These are phyloP conservation scores for Cheilosia pagana DNA, from an alignment of 2,888 invertebrate species.

Conservation along the genomic window DNA sequence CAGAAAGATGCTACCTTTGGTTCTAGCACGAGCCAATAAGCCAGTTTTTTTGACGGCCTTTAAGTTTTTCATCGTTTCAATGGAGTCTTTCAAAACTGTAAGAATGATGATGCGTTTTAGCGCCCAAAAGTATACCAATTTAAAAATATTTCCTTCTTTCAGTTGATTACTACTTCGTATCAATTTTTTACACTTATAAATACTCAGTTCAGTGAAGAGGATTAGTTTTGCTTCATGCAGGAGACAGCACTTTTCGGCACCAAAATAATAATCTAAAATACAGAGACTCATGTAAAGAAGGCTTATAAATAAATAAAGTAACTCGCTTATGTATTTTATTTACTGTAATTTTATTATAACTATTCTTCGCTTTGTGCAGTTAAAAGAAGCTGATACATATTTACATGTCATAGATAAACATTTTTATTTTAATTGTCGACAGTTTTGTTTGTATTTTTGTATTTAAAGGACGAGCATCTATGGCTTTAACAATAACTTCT, in stretches of 20 bases:
- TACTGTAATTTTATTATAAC: conserved; percentile 34
- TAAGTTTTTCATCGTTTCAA: conserved; percentile 76
- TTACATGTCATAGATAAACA: conserved; percentile 35
- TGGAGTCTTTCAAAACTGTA: conserved; percentile 77
- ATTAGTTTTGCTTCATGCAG: neutral
- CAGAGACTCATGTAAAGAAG: neutral
- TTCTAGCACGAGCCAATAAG: conserved; percentile 75
- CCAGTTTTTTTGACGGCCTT: conserved; percentile 76
- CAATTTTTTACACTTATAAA: conserved; percentile 77
- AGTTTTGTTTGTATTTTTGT: neutral
- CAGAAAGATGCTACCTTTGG: conserved; percentile 68
- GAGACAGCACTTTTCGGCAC: neutral
- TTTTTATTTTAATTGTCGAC: conserved; percentile 4
- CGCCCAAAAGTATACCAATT: neutral
- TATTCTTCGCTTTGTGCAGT: conserved; percentile 45
- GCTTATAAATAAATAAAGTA: neutral
- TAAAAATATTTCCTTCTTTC: conserved; percentile 14
- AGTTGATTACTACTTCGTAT: conserved; percentile 76
- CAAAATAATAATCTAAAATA: too few species aligned
- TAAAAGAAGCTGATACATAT: conserved; percentile 47
- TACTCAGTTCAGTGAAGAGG: conserved; percentile 72
- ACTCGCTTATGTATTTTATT: conserved; percentile 19
- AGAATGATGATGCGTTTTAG: neutral
- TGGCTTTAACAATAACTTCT: conserved; percentile 19
- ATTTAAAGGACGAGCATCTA: conserved; percentile 41